phyloP scores from a whole-genome alignment of 2,797 vertebrate species.

The Loriculus beryllinus region DNA sequence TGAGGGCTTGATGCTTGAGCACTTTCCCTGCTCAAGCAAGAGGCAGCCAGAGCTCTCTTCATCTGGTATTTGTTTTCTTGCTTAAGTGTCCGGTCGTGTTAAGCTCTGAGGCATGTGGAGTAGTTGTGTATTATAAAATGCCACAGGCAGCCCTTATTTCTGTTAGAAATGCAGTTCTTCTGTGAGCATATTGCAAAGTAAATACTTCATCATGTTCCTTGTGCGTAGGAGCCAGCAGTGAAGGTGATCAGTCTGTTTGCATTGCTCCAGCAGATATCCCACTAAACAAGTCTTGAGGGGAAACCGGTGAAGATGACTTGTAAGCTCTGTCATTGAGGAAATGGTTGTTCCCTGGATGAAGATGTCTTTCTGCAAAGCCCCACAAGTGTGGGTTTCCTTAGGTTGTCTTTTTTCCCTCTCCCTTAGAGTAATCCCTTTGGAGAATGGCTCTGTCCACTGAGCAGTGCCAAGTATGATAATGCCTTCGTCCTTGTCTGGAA shows the following conservation, averaged over 20 bases:
- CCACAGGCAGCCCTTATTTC: not conserved
- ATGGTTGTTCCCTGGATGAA: not conserved
- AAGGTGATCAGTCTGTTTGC: not conserved
- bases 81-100: not conserved
- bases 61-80: not conserved
- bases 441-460: not conserved
- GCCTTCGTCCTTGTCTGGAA: not conserved
- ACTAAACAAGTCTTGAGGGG: not conserved
- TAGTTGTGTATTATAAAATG: not conserved
- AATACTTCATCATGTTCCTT: not conserved
- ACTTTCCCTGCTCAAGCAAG: not conserved
- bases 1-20: not conserved
- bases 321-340: rapidly evolving
- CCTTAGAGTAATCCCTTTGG: not conserved
- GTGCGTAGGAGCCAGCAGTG: not conserved
- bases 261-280: not conserved
- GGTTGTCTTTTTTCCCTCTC: not conserved
- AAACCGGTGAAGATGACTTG: not conserved
- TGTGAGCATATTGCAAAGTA: not conserved
- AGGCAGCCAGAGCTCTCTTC: not conserved
- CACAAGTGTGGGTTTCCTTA: not conserved
- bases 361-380: not conserved
- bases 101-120: not conserved
- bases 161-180: not conserved
- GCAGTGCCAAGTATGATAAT: not conserved